Evolutionary conservation across 2,888 invertebrate genomes (phyloP), one percentile per base, ranked within the genome.

Genomic region (Heliconius aoede): DNA sequence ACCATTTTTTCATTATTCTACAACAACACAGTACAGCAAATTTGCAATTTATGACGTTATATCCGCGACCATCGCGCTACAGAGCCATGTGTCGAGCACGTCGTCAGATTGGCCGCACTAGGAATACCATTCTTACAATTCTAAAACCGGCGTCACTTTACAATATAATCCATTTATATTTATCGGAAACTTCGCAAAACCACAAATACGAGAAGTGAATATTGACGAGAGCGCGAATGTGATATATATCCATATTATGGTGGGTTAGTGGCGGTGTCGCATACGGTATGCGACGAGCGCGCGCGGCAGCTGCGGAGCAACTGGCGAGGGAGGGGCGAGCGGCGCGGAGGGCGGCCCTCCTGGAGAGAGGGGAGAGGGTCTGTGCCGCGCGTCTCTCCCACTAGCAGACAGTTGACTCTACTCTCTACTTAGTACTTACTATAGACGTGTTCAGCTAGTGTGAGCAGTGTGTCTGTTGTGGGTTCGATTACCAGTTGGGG

Each of bases 131-230:
- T 91, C 92, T 93, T 91, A 90, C 84, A 88, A 87, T 89, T 87
- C 86, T 87, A 87, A 85, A 86, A 86, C 85, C 85, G 83, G 85
- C 82, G 85, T 85, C 92, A 93, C 93, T 93, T 92, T 91, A 94
- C 91, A 94, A 93, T 92, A 94, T 94, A 94, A 94, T 94, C 94
- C 94, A 94, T 94, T 93, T 93, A 88, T 90, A 91, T 87, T 94
- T 94, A 87, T 93, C 94, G 86, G 90, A 90, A 83, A 94, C 89
- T 91, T 93, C 91, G 87, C 93, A 92, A 85, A 94, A 93, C 94
- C 94, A 94, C 91, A 91, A 88, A 91, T 92, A 93, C 82, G 91
- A 89, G 87, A 93, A 94, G 88, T 91, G 90, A 90, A 89, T 91
- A 90, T 89, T 91, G 89, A 90, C 89, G 88, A 90, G 91, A 88